Evolutionary conservation across 2,888 invertebrate species (phyloP).

Genomic region (Dione juno): DNA sequence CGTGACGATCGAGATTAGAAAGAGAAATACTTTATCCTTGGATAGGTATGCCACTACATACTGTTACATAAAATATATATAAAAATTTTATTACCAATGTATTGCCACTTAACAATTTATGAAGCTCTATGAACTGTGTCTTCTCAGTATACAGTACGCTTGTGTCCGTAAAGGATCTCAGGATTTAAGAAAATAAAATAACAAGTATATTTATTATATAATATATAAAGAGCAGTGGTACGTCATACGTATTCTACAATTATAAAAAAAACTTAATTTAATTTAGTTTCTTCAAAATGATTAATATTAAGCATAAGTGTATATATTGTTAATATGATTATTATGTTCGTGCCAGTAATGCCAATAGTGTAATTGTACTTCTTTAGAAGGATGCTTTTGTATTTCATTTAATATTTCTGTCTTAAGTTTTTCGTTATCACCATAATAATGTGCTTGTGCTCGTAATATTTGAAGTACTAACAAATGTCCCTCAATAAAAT

Average conservation of each 20-base stretch:
- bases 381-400: slow-evolving; percentile 55
- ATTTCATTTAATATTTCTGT: slow-evolving; percentile 46
- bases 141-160: background rate
- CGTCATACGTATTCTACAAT: background rate
- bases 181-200: background rate
- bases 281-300: background rate
- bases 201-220: background rate
- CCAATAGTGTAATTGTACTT: slow-evolving; percentile 59
- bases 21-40: too few species aligned
- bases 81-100: too few species aligned
- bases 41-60: too few species aligned
- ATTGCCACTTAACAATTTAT: too few species aligned
- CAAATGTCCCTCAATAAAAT: slow-evolving; percentile 58
- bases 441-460: slow-evolving; percentile 28
- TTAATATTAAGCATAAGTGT: background rate
- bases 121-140: background rate
- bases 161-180: background rate
- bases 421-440: slow-evolving; percentile 37
- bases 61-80: too few species aligned
- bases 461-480: slow-evolving; percentile 52
- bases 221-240: background rate
- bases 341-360: slow-evolving; percentile 5
- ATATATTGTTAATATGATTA: background rate
- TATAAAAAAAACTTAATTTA: background rate
- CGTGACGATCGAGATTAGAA: too few species aligned